phyloP scores from a whole-genome alignment of 2,888 invertebrate species.

The Mactromeris polynyma region DNA sequence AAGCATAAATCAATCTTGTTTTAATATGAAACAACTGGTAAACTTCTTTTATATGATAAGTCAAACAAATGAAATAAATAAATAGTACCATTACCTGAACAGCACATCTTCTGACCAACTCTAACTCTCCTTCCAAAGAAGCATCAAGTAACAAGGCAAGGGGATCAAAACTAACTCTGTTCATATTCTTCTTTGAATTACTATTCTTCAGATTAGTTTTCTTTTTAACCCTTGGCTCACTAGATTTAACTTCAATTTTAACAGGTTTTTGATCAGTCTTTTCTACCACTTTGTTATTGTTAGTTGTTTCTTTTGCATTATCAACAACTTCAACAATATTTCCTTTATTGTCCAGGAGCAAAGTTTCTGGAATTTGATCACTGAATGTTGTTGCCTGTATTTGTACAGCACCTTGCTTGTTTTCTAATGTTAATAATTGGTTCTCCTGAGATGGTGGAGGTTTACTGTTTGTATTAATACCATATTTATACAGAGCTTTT shows the following conservation, averaged over 20 bases:
- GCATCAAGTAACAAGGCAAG: constrained; percentile 98
- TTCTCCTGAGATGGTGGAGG: constrained; percentile 67
- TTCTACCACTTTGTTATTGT: constrained; percentile 48
- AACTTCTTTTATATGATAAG: no score
- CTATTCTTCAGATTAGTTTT: constrained; percentile 88
- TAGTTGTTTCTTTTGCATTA: constrained; percentile 52
- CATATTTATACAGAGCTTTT: constrained; percentile 74
- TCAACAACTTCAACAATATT: constrained; percentile 74
- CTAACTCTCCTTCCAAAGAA: constrained; percentile 98
- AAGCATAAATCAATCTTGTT: no score
- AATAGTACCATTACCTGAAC: constrained; percentile 88
- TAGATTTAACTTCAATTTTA: constrained; percentile 60
- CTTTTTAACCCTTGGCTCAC: constrained; percentile 67
- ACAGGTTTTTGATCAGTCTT: constrained; percentile 38
- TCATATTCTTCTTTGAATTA: constrained; percentile 79
- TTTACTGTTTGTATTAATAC: constrained; percentile 62
- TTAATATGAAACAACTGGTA: no score
- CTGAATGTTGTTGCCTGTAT: constrained; percentile 76
- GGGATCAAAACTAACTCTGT: constrained; percentile 98
- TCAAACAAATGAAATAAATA: no score
- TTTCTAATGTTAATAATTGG: constrained; percentile 59
- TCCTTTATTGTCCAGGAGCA: constrained; percentile 75
- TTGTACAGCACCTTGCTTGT: constrained; percentile 67
- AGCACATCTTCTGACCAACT: constrained; percentile 97
- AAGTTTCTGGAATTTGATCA: constrained; percentile 74